phyloP scores from a whole-genome alignment of 2,113 vertebrate genomes.

The Uria lomvia region DNA sequence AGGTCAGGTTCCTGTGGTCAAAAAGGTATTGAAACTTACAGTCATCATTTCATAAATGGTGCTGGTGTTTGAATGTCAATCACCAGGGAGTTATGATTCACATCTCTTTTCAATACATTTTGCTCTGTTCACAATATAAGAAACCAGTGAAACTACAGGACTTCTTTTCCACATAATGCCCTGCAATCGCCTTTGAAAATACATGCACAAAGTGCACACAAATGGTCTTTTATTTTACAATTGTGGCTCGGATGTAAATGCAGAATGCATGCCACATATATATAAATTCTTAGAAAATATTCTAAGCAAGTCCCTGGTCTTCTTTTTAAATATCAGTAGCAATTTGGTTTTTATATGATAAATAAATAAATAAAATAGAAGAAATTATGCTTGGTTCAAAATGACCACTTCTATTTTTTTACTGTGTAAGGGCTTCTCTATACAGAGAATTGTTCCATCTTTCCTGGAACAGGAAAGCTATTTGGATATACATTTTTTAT shows the following conservation, averaged over 20 bases:
- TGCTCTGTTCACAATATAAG: neutral
- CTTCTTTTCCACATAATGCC: neutral
- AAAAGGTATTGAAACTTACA: constrained; percentile 22
- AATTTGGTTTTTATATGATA: neutral
- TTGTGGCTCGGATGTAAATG: neutral
- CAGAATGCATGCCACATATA: neutral
- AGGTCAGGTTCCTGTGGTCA: neutral
- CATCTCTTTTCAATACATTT: neutral
- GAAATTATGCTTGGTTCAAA: neutral
- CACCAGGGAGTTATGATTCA: neutral
- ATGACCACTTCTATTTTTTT: neutral
- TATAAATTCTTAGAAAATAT: neutral
- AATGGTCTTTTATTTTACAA: neutral
- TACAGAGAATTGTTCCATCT: neutral
- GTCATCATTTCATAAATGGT: constrained; percentile 19
- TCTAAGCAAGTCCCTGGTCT: neutral
- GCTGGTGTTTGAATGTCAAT: neutral
- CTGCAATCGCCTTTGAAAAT: constrained; percentile 10
- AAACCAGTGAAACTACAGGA: neutral
- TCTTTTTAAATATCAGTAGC: neutral
- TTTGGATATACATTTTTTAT: neutral
- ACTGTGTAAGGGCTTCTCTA: neutral
- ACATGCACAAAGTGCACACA: neutral
- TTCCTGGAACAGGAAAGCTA: neutral
- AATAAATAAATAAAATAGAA: neutral